Percentiles rank a stretch among this genome's conserved stretches.
These are phyloP conservation scores for Marronus borbonicus DNA, from an alignment of 2,888 invertebrate genomes.

Conservation along the genomic window DNA sequence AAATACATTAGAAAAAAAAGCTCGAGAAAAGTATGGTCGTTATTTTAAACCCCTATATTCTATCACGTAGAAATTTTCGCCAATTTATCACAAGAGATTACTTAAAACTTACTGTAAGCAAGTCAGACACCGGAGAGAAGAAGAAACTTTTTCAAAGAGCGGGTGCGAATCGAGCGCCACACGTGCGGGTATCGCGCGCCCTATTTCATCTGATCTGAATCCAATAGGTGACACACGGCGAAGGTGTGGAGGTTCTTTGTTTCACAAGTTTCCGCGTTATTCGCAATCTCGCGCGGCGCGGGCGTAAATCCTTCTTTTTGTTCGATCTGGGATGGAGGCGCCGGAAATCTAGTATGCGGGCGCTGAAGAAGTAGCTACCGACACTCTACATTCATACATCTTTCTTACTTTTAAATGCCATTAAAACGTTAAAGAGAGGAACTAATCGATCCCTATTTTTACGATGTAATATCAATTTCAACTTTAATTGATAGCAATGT, in stretches of 20 bases:
- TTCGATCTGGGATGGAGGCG: conserved; percentile 54
- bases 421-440: background rate
- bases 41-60: conserved; percentile 10
- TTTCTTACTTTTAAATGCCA: background rate
- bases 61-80: conserved; percentile 28
- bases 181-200: conserved; percentile 62
- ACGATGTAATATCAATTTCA: too few species aligned
- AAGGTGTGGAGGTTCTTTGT: conserved; percentile 63
- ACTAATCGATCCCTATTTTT: too few species aligned
- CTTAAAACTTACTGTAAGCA: conserved; percentile 49
- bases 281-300: conserved; percentile 60
- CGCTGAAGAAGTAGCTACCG: conserved; percentile 49
- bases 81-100: conserved; percentile 51
- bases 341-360: conserved; percentile 62
- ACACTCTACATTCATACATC: conserved; percentile 5
- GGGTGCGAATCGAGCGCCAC: conserved; percentile 52
- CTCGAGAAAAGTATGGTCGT: background rate
- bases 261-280: conserved; percentile 64
- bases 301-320: conserved; percentile 65
- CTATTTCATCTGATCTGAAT: conserved; percentile 64
- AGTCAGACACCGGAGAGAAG: conserved; percentile 24
- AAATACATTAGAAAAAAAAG: background rate
- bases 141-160: conserved; percentile 14
- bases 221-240: conserved; percentile 59
- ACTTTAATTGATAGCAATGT: too few species aligned